These are phyloP conservation scores for Netelia inedita DNA, from an alignment of 2,888 invertebrate species.

Conservation along the genomic window DNA sequence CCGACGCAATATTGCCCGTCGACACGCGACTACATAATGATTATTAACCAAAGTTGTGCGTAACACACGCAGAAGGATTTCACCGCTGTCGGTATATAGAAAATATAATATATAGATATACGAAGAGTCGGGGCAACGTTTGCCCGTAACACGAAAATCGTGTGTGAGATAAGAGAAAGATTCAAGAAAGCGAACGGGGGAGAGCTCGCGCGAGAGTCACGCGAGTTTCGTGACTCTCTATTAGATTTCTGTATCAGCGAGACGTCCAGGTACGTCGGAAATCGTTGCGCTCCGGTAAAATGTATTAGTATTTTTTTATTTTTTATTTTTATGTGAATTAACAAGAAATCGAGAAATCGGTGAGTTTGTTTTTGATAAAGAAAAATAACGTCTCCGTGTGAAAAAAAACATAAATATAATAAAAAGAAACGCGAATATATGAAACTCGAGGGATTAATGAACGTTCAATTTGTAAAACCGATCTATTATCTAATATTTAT, in stretches of 20 bases:
- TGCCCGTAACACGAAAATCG: constrained; percentile 57
- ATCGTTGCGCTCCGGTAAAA: constrained; percentile 32
- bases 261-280: constrained; percentile 1
- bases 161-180: constrained; percentile 61
- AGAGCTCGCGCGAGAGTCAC: constrained; percentile 52
- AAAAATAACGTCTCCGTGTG: neutral
- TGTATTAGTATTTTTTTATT: neutral
- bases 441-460: too few relatives aligned
- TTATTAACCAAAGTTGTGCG: constrained; percentile 52
- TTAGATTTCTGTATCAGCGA: constrained; percentile 1
- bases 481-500: too few relatives aligned
- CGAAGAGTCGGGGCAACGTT: constrained; percentile 4
- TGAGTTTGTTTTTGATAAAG: neutral
- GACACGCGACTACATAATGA: constrained; percentile 56
- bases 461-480: too few relatives aligned
- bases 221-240: constrained; percentile 57
- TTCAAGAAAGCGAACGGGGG: constrained; percentile 57
- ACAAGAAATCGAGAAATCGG: too few relatives aligned
- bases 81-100: neutral
- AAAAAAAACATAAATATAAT: neutral
- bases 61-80: constrained; percentile 52
- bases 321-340: too few relatives aligned
- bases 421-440: too few relatives aligned
- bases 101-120: constrained; percentile 5
- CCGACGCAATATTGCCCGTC: constrained; percentile 49